Base-by-base conservation (phyloP, 2,797 vertebrate genomes). In the Catharus ustulatus region DNA sequence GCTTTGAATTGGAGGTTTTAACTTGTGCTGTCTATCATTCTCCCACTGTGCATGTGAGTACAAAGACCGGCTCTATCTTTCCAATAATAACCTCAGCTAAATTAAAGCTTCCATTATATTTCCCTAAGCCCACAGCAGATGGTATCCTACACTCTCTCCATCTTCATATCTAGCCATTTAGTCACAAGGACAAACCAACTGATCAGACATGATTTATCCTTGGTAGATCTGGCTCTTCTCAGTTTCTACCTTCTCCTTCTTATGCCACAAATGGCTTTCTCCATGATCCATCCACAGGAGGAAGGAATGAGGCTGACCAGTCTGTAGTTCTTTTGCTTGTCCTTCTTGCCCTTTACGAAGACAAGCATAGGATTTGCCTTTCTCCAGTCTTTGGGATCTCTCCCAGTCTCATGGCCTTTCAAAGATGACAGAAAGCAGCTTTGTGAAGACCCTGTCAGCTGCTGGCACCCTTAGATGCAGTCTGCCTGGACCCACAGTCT, bases 401-500 rank as follows among this genome's bases (percentile, higher is more conserved):
- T 15, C 15, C 7, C 21, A 48, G 2, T 9, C 27, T 54, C 46
- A 22, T 0, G 8, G 38, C 27, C 36, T 43, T 75, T 58, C 36
- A 61, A 55, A 79, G 30, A 30, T 2, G 11, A 49, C 29, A 64
- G 32, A 67, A 24, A 66, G 26, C 13, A 59, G 38, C 26, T 87
- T 74, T 1, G 0, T 20, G 42, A 72, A 63, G 26, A 76, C 29
- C 15, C 11, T 29, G 15, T 26, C 30, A 72, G 26, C 29, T 61
- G 32, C 1, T 32, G 57, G 59, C 34, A 68, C 17, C 20, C 38
- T 23, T 52, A 11, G 84, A 34, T 22, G 10, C 5, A 54, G 34
- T 13, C 15, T 5, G 16, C 13, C 14, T 42, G 16, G 10, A 32
- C 12, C 32, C 9, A 36, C 0, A 2, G n/a, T 55, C 21, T 26